A percentile compares a stretch with the other conserved stretches of the same genome.
Conservation (phyloP, 2,113 vertebrate species). For the Bubo blakistoni region DNA sequence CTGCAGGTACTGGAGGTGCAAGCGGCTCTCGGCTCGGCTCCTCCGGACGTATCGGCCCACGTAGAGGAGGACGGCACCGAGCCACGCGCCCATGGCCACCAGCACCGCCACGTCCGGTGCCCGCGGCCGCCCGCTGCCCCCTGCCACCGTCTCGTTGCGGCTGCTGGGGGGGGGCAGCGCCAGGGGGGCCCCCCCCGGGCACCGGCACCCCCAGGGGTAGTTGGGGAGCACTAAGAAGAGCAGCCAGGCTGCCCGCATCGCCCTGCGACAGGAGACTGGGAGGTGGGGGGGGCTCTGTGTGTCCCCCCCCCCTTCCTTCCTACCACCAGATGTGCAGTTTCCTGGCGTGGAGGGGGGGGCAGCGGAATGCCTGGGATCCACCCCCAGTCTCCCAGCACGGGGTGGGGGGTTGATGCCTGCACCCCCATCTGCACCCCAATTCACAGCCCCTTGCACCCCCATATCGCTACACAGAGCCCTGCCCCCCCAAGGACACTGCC, state of each 20-base stretch:
- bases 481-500: too few relatives aligned
- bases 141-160: background rate
- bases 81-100: slow-evolving; percentile 80
- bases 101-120: slow-evolving; percentile 75
- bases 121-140: slow-evolving; percentile 58
- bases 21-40: slow-evolving; percentile 72
- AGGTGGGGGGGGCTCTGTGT: background rate
- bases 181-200: slow-evolving; percentile 1
- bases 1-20: slow-evolving; percentile 77
- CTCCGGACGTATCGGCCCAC: slow-evolving; percentile 77
- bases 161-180: accelerated
- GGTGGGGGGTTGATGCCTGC: background rate
- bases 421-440: background rate
- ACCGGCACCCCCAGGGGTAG: slow-evolving; percentile 67
- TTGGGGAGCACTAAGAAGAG: slow-evolving; percentile 20
- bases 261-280: background rate
- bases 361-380: background rate
- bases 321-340: background rate
- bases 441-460: background rate
- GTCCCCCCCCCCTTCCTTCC: background rate
- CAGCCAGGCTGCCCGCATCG: slow-evolving; percentile 52
- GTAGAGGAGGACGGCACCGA: slow-evolving; percentile 75
- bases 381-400: accelerated
- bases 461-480: too few relatives aligned
- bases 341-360: accelerated